A percentile compares a stretch with the other conserved stretches of the same genome.
Conservation (phyloP, 2,888 invertebrate species). For the Acronicta alni region DNA sequence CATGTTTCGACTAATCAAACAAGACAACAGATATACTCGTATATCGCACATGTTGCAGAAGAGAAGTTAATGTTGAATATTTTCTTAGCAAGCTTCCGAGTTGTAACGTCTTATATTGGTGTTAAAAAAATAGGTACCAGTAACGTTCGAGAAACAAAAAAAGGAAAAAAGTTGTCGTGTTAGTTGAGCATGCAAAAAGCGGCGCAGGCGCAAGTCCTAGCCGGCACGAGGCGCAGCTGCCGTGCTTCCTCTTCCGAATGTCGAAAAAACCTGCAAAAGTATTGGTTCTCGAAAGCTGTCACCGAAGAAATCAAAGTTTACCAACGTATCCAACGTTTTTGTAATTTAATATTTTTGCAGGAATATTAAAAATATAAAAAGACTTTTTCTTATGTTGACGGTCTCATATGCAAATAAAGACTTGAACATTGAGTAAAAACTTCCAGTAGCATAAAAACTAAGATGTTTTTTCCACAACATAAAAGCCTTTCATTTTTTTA, state of each 20-base stretch:
- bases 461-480: conserved; percentile 31
- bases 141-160: conserved; percentile 72
- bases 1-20: not conserved
- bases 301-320: conserved; percentile 72
- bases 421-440: conserved; percentile 6
- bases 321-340: conserved; percentile 50
- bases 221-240: conserved; percentile 87
- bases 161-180: conserved; percentile 69
- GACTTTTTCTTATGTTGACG: not conserved
- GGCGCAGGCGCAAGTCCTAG: conserved; percentile 70
- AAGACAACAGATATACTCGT: conserved; percentile 17
- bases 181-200: conserved; percentile 82
- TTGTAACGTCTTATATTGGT: conserved; percentile 54
- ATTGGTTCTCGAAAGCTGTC: conserved; percentile 79
- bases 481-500: conserved; percentile 51
- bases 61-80: conserved; percentile 35
- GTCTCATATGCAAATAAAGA: conserved; percentile 16
- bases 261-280: conserved; percentile 65
- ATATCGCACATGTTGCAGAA: conserved; percentile 30
- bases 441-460: conserved; percentile 30
- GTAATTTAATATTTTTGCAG: conserved; percentile 48
- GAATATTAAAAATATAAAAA: conserved; percentile 30
- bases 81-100: conserved; percentile 54
- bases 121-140: conserved; percentile 56
- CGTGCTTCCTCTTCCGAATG: conserved; percentile 86